Base-by-base conservation (phyloP, 2,113 vertebrate species). In the Himantopus leucocephalus region DNA sequence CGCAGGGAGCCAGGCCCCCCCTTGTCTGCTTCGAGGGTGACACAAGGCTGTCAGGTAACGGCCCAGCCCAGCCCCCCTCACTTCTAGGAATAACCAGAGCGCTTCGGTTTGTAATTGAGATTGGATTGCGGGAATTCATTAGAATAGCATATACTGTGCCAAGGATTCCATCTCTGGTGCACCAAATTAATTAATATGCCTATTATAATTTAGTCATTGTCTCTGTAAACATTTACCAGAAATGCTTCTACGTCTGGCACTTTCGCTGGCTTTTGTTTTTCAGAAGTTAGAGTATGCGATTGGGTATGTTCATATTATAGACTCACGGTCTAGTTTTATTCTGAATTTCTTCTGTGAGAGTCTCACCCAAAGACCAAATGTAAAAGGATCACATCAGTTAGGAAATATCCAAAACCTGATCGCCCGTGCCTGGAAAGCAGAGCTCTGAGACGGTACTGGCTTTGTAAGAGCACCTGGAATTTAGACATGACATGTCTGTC, bases 401-500 rank as follows among this genome's bases (percentile, higher is more conserved):
- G 66, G 70, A 50, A 21, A 21, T 14, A 45, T 20, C 52, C 39
- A 78, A 81, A 84, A 37, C 56, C 48, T 20, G 68, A 8, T 27
- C 4, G 7, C 50, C 48, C 13, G 45, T 0, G 0, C 48, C 21
- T 43, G 63, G 67, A n/a, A 74, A 66, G 72, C n/a, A 67, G 64
- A 29, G 47, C 29, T 63, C 55, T 50, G 73, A 20, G 35, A 22
- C 0, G 0, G 73, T 4, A 9, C n/a, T 0, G 0, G 39, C 34
- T 76, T 72, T 82, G 53, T 64, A 41, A 85, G 37, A 74, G 70
- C 39, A 82, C 48, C 62, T 55, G 78, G 62, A 81, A 94, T 67
- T 67, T 30, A 82, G 70, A 95, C 35, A 1, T 6, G 43, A 64
- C 16, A 32, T 1, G 5, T 48, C 92, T 83, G 48, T 32, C 89